These are phyloP conservation scores for Gymnocephalus cernua DNA, from an alignment of 2,113 vertebrate genomes.

Conservation along the genomic window DNA sequence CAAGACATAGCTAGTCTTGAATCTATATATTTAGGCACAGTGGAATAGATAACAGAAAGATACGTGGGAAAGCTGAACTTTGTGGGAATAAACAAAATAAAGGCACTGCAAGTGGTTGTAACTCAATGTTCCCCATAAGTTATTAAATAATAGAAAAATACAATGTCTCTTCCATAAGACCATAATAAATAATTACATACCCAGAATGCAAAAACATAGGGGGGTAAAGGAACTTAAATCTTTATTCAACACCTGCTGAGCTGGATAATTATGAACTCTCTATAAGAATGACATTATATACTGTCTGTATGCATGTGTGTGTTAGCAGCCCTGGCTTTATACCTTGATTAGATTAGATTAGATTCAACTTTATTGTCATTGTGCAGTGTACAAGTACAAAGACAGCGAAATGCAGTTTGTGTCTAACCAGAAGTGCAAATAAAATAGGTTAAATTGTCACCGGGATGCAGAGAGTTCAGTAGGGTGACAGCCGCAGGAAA, in stretches of 20 bases:
- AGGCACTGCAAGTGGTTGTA: not conserved
- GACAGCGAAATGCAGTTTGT: too few species aligned
- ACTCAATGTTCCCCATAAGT: not conserved
- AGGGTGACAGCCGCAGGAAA: too few species aligned
- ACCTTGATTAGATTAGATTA: too few species aligned
- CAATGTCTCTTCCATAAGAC: not conserved
- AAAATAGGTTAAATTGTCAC: too few species aligned
- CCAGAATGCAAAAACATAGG: not conserved
- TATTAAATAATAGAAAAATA: not conserved
- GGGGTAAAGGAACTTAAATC: not conserved
- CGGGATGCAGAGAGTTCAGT: too few species aligned
- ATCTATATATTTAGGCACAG: not conserved
- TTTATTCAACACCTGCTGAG: conserved; percentile 13
- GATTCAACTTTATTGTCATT: too few species aligned
- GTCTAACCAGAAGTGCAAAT: too few species aligned
- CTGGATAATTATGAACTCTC: not conserved
- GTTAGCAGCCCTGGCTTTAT: not conserved
- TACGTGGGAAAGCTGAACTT: not conserved
- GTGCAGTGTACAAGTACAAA: too few species aligned
- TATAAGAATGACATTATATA: too few species aligned
- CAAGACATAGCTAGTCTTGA: not conserved
- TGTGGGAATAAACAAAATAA: not conserved
- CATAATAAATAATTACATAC: not conserved
- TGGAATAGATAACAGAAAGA: not conserved
- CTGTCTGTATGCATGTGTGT: not conserved